A percentile compares a stretch with the other conserved stretches of the same genome.
phyloP scores from a whole-genome alignment of 2,113 vertebrate species.

The Oncorhynchus keta region DNA sequence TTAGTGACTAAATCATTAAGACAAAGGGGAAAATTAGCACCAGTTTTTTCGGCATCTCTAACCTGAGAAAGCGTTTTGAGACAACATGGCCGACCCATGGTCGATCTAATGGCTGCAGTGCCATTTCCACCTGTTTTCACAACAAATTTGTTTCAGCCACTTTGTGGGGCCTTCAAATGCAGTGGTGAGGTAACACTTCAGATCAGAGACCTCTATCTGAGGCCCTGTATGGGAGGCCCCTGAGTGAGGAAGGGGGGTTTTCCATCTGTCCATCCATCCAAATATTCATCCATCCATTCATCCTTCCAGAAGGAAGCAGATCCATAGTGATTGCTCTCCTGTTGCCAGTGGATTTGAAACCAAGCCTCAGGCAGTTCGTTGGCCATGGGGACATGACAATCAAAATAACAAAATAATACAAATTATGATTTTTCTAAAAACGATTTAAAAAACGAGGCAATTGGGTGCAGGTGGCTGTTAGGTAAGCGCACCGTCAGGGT shows the following conservation, averaged over 20 bases:
- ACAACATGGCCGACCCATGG: constrained; percentile 53
- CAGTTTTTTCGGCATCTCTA: constrained; percentile 74
- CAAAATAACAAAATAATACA: constrained; percentile 29
- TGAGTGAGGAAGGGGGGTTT: constrained; percentile 42
- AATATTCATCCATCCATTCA: constrained; percentile 33
- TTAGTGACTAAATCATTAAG: constrained; percentile 62
- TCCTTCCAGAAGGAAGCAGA: constrained; percentile 29
- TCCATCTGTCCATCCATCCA: constrained; percentile 33
- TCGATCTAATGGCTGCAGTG: constrained; percentile 58
- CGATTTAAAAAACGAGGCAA: constrained; percentile 46
- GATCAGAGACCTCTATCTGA: background rate
- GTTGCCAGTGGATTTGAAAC: constrained; percentile 40
- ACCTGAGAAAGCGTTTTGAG: constrained; percentile 76
- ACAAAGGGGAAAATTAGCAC: constrained; percentile 69
- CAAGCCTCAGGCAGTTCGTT: constrained; percentile 36
- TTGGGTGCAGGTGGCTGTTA: constrained; percentile 49
- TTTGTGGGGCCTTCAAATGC: constrained; percentile 27
- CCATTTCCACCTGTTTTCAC: constrained; percentile 49
- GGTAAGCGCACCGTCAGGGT: constrained; percentile 46
- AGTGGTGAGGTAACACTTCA: constrained; percentile 10
- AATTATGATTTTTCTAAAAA: constrained; percentile 29
- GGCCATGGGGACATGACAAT: constrained; percentile 46
- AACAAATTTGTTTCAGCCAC: constrained; percentile 27
- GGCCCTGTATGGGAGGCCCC: constrained; percentile 32
- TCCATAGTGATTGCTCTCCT: constrained; percentile 28